Percentiles rank a stretch among this genome's conserved stretches.
phyloP scores from a whole-genome alignment of 2,797 vertebrate genomes.

The Halcyon chelicuti region DNA sequence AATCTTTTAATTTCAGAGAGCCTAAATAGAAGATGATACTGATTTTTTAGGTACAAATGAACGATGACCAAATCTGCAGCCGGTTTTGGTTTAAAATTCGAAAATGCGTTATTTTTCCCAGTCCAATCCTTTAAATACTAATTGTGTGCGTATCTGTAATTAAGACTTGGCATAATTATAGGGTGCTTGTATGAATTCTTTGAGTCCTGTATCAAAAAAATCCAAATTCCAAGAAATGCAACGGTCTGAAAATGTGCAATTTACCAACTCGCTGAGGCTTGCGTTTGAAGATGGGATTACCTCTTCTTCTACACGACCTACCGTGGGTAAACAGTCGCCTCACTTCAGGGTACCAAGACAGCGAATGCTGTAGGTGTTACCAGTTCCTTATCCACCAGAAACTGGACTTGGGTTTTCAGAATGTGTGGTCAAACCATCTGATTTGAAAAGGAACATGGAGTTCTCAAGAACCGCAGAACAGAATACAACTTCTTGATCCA shows the following conservation, averaged over 20 bases:
- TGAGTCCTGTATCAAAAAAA: not conserved
- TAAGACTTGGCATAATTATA: not conserved
- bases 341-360: not conserved
- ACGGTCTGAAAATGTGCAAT: not conserved
- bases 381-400: not conserved
- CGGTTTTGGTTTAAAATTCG: not conserved
- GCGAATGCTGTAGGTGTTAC: not conserved
- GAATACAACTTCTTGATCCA: not conserved
- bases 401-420: not conserved
- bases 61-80: not conserved
- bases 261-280: not conserved
- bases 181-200: not conserved
- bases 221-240: not conserved
- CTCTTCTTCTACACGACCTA: not conserved
- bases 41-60: slow-evolving; percentile 18
- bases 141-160: not conserved
- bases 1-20: not conserved
- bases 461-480: not conserved
- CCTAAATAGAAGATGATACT: not conserved
- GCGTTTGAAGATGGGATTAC: not conserved
- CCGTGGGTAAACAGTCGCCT: not conserved
- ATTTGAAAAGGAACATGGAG: not conserved
- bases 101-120: not conserved
- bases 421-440: not conserved
- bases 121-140: not conserved